Evolutionary conservation across 2,797 vertebrate genomes (phyloP), one percentile per base, ranked within the genome.

Genomic region (Sebastes trivittatus): DNA sequence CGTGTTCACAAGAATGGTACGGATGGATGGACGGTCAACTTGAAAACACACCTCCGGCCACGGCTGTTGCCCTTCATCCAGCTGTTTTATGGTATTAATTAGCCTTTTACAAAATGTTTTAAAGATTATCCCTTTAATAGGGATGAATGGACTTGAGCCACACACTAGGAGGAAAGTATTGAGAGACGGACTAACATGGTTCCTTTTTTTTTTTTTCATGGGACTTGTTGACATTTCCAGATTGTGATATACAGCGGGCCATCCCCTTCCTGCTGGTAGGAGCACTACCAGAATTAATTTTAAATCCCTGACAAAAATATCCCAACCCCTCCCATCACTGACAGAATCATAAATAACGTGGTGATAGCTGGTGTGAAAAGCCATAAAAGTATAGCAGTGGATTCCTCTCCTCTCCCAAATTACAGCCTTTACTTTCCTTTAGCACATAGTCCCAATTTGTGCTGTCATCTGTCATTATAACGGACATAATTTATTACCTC

Each of bases 291-390:
- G 66, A 46, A 32, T 78, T 82, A 6, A 38, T 65, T 85, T 87
- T 32, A 69, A 32, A 79, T 78, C 70, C 23, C 32, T 30, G 54
- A 84, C 54, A 36, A 78, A 86, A 90, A 79, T 18, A 73, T 58
- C 32, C 46, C 60, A 42, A 18, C 56, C 27, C 72, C 72, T 82
- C 62, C 68, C 54, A n/a, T 61, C 8, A 4, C 52, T 79, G 80
- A 86, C 88, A 85, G 68, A 74, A 63, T 78, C 77, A 86, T 94
- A 90, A 92, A 91, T 88, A 85, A 85, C 52, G 22, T 7, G 6
- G 27, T 61, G 81, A 86, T 84, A 59, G 83, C 83, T 80, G 62
- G 60, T 65, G 63, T 81, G 46, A 87, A 62, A 32, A 62, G 23
- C 49, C 78, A 75, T 85, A 88, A 90, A 93, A 89, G 54, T 32